These are phyloP conservation scores for Gobionotothen gibberifrons DNA, from an alignment of 2,797 vertebrate species.

Conservation along the genomic window DNA sequence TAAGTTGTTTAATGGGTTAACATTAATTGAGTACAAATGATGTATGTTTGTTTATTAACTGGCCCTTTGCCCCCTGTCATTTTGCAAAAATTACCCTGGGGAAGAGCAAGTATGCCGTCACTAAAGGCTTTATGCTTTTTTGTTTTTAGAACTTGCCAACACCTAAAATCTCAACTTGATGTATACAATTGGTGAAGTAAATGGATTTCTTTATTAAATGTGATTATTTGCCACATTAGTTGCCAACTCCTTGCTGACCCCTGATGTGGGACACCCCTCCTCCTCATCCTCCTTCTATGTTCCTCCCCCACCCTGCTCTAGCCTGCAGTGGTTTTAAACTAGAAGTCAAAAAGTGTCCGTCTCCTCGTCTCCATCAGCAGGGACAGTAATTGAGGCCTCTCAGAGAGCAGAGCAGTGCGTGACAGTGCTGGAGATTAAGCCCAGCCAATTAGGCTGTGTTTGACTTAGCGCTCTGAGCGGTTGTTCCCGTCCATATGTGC, in stretches of 20 bases:
- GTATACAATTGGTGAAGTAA: background rate
- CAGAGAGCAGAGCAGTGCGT: conserved; percentile 41
- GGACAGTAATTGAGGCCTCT: conserved; percentile 58
- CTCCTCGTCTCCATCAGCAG: conserved; percentile 51
- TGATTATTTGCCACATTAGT: background rate
- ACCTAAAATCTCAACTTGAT: no score
- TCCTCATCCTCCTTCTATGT: background rate
- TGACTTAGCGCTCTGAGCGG: conserved; percentile 69
- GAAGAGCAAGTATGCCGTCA: no score
- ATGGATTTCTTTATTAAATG: background rate
- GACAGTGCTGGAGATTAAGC: conserved; percentile 63
- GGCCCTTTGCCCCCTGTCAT: no score
- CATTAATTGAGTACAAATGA: no score
- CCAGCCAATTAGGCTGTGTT: conserved; percentile 72
- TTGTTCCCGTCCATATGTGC: conserved; percentile 64
- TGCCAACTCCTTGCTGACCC: background rate
- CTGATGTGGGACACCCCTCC: background rate
- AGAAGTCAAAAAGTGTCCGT: conserved; percentile 53
- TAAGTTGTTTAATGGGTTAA: no score
- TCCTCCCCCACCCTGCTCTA: background rate
- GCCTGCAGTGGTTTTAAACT: conserved; percentile 34
- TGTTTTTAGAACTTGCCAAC: no score
- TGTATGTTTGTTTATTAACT: no score
- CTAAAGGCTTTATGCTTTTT: no score
- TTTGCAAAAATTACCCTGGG: no score